Percentiles rank a stretch among this genome's conserved stretches.
phyloP scores from a whole-genome alignment of 2,113 vertebrate species.

The Fulmarus glacialis region DNA sequence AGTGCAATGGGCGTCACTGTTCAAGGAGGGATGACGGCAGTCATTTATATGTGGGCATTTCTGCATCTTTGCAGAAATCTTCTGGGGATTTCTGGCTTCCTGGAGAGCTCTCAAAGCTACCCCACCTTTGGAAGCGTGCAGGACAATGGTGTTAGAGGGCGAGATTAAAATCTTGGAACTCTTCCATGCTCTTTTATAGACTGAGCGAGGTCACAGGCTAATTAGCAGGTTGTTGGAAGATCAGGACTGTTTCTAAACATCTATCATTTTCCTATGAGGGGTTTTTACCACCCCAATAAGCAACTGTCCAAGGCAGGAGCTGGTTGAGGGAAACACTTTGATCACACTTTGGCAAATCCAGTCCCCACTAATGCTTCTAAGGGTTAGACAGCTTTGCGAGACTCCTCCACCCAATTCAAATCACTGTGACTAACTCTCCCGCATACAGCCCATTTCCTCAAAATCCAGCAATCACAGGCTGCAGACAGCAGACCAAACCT shows the following conservation, averaged over 20 bases:
- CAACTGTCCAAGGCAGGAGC: neutral
- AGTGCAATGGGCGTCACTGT: neutral
- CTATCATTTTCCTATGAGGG: neutral
- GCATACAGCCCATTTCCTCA: neutral
- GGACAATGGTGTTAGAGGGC: neutral
- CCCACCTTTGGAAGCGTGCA: neutral
- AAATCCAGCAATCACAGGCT: neutral
- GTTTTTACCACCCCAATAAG: neutral
- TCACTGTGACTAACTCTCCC: conserved; percentile 5
- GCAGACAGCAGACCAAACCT: neutral
- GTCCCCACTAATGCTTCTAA: neutral
- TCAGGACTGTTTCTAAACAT: neutral
- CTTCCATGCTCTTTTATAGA: neutral
- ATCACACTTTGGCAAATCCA: neutral
- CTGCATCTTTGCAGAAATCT: neutral
- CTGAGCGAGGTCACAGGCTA: neutral
- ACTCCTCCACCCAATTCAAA: neutral
- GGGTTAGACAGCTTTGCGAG: neutral
- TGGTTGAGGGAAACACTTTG: neutral
- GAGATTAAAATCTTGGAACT: neutral
- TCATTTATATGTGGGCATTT: neutral
- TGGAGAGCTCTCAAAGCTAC: neutral
- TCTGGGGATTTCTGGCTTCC: neutral
- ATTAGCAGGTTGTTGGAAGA: neutral
- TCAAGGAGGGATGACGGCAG: neutral